Evolutionary conservation across 2,888 invertebrate species (phyloP).

Genomic region (Hirtodrosophila confusa): DNA sequence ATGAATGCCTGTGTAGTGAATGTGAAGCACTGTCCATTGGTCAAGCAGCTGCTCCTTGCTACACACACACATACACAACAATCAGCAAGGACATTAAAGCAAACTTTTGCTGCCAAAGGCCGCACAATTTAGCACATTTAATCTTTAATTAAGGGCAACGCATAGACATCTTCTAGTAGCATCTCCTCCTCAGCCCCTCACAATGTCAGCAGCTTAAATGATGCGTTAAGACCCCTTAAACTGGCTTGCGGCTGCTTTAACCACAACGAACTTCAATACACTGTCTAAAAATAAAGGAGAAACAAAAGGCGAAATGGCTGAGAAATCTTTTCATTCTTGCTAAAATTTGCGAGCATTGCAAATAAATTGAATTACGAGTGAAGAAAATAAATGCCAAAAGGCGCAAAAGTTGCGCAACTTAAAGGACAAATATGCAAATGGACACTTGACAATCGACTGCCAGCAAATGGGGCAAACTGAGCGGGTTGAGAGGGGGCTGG

Average conservation of each 20-base stretch:
- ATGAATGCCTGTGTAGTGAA: slow-evolving; percentile 28
- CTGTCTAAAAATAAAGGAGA: slow-evolving; percentile 16
- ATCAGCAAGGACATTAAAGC: slow-evolving; percentile 51
- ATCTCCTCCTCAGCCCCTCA: background rate
- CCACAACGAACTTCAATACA: slow-evolving; percentile 63
- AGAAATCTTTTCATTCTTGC: slow-evolving; percentile 43
- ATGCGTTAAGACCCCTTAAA: slow-evolving; percentile 69
- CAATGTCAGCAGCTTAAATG: slow-evolving; percentile 67
- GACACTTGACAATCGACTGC: slow-evolving; percentile 52
- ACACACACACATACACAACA: slow-evolving; percentile 16
- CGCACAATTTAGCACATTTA: slow-evolving; percentile 67
- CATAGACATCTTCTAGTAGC: slow-evolving; percentile 12
- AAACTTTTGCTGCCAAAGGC: slow-evolving; percentile 36
- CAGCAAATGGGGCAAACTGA: too few relatives aligned
- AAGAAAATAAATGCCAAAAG: slow-evolving; percentile 45
- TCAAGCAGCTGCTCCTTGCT: slow-evolving; percentile 28
- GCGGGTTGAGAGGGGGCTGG: too few relatives aligned
- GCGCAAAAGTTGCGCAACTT: slow-evolving; percentile 59
- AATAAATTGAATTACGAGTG: slow-evolving; percentile 74
- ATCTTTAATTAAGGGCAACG: slow-evolving; percentile 71
- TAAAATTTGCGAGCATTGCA: slow-evolving; percentile 55
- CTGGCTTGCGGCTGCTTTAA: slow-evolving; percentile 61
- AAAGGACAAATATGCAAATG: slow-evolving; percentile 73
- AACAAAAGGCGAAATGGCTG: slow-evolving; percentile 8
- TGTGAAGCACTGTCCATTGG: slow-evolving; percentile 10